Percentiles rank a stretch among this genome's conserved stretches.
These are phyloP conservation scores for Heliothis subflexa DNA, from an alignment of 1,140 invertebrate genomes.

Conservation along the genomic window DNA sequence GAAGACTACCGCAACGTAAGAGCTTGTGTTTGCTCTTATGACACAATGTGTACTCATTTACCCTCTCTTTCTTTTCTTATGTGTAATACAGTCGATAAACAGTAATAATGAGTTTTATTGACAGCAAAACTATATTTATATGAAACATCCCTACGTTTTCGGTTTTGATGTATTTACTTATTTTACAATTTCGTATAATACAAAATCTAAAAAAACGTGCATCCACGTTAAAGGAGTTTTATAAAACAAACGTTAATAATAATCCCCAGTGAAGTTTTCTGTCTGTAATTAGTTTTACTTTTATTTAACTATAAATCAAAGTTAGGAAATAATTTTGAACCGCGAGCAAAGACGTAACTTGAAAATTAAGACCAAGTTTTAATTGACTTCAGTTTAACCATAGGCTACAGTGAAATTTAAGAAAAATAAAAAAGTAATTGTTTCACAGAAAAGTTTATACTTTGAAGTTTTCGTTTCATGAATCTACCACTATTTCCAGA, in stretches of 20 bases:
- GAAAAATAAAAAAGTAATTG: conserved; percentile 16
- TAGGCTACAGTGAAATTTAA: not conserved
- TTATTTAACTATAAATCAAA: conserved; percentile 25
- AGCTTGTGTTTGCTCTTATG: not conserved
- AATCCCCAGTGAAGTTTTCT: conserved; percentile 7
- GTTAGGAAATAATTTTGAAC: conserved; percentile 30
- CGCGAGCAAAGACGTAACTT: conserved; percentile 30
- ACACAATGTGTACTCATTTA: not conserved
- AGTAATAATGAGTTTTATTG: no score
- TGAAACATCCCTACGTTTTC: not conserved
- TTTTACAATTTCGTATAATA: no score
- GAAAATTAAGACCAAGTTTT: conserved; percentile 40
- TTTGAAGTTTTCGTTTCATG: not conserved
- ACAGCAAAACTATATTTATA: not conserved
- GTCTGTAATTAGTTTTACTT: conserved; percentile 13
- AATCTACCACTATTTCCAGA: not conserved
- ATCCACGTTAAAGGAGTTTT: not conserved
- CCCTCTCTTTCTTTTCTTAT: not conserved
- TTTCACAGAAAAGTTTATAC: conserved; percentile 10
- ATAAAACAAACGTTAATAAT: not conserved
- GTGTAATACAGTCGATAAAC: no score
- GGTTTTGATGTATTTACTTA: no score
- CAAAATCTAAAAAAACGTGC: no score
- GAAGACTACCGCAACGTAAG: not conserved
- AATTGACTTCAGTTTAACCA: conserved; percentile 38